A percentile compares a stretch with the other conserved stretches of the same genome.
phyloP scores from a whole-genome alignment of 2,113 vertebrate genomes.

The Pollimyrus isidori region DNA sequence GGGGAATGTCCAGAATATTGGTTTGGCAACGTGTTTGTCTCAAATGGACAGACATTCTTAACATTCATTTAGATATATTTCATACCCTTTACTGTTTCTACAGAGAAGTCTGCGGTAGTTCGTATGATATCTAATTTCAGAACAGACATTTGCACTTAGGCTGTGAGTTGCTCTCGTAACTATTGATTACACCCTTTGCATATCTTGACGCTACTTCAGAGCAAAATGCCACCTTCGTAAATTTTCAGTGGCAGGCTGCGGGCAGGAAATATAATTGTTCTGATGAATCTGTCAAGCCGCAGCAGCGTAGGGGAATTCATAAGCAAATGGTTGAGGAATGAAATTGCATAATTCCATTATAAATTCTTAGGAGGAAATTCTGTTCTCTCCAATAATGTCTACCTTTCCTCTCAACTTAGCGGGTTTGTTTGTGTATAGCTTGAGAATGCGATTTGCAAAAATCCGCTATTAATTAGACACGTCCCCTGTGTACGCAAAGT shows the following conservation, averaged over 20 bases:
- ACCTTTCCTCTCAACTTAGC: not conserved
- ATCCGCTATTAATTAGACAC: not conserved
- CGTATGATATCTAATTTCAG: not conserved
- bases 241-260: not conserved
- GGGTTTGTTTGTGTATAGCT: not conserved
- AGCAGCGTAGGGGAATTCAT: not conserved
- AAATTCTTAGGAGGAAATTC: not conserved
- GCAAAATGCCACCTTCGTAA: not conserved
- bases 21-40: not conserved
- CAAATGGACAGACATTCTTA: not conserved
- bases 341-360: slow-evolving; percentile 1
- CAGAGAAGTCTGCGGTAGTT: not conserved
- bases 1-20: not conserved
- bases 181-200: not conserved
- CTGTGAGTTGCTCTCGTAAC: not conserved
- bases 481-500: not conserved
- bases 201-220: not conserved
- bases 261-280: not conserved
- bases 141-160: not conserved
- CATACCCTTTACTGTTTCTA: not conserved
- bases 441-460: not conserved
- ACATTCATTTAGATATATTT: not conserved
- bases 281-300: not conserved
- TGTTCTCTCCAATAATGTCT: not conserved
- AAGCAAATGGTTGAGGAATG: not conserved